Percentiles rank a stretch among this genome's conserved stretches.
These are phyloP conservation scores for Calliopsis andreniformis DNA, from an alignment of 1,140 invertebrate species.

Conservation along the genomic window DNA sequence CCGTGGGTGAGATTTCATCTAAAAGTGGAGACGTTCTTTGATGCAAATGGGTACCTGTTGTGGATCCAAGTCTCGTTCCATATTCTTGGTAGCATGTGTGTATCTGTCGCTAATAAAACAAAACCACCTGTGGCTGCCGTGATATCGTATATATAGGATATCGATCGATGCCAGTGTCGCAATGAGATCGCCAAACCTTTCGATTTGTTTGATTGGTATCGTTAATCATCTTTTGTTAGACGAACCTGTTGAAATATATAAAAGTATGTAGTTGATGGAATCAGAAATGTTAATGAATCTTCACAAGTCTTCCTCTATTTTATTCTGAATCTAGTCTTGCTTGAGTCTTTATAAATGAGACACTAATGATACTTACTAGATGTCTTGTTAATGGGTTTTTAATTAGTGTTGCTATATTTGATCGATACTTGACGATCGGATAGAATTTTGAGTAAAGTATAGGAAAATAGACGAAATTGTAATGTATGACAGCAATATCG, in stretches of 20 bases:
- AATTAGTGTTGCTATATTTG: no score
- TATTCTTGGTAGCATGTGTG: conserved; percentile 10
- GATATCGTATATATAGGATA: conserved; percentile 43
- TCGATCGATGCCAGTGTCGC: conserved; percentile 46
- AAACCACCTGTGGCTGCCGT: conserved; percentile 71
- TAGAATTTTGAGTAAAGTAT: no score
- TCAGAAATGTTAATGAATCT: no score
- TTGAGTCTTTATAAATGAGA: neutral
- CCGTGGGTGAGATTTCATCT: conserved; percentile 22
- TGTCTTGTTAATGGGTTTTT: no score
- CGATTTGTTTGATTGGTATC: neutral
- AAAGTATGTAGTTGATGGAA: no score
- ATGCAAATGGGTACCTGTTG: conserved; percentile 12
- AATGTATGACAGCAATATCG: conserved; percentile 28
- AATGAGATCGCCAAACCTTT: conserved; percentile 16
- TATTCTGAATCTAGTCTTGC: no score
- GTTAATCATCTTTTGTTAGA: no score
- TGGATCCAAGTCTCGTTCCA: conserved; percentile 12
- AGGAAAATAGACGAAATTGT: conserved; percentile 11
- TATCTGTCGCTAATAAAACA: conserved; percentile 64
- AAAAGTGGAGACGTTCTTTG: conserved; percentile 2
- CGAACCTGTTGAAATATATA: neutral
- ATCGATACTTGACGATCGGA: no score
- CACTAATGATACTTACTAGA: neutral
- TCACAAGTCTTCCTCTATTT: neutral